Evolutionary conservation across 2,797 vertebrate species (phyloP).

Genomic region (Pseudomugil tenellus): DNA sequence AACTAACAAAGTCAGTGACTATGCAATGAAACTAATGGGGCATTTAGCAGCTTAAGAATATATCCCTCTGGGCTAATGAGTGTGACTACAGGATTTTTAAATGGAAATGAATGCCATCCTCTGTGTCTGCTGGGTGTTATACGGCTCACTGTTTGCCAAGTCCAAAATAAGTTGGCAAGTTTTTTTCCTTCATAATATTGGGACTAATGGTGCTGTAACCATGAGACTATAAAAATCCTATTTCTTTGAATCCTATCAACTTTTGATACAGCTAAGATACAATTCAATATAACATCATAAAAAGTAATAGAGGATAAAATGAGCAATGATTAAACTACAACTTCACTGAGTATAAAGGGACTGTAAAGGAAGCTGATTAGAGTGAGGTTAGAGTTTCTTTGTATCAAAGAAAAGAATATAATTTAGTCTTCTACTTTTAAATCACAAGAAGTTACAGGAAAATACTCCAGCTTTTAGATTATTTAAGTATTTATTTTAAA

Average conservation of each 20-base stretch:
- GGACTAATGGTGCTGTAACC: neutral
- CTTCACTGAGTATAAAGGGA: no score
- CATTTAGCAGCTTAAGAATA: slow-evolving; percentile 18
- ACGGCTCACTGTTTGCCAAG: neutral
- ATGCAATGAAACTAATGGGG: neutral
- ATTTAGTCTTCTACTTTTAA: no score
- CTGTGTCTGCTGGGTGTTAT: neutral
- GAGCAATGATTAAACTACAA: no score
- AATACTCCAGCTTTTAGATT: no score
- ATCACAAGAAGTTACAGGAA: no score
- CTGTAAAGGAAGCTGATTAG: no score
- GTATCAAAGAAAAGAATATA: no score
- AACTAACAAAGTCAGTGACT: no score
- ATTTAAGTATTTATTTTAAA: no score
- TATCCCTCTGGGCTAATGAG: neutral
- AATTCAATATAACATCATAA: no score
- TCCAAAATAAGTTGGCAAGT: neutral
- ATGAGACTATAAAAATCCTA: neutral
- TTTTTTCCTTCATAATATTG: neutral
- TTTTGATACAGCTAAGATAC: neutral
- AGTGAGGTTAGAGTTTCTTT: no score
- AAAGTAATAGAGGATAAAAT: no score
- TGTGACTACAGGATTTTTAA: neutral
- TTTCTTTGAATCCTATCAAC: neutral
- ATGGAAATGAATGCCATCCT: neutral